Base-by-base conservation (phyloP, 2,113 vertebrate genomes). In the Pogona vitticeps region DNA sequence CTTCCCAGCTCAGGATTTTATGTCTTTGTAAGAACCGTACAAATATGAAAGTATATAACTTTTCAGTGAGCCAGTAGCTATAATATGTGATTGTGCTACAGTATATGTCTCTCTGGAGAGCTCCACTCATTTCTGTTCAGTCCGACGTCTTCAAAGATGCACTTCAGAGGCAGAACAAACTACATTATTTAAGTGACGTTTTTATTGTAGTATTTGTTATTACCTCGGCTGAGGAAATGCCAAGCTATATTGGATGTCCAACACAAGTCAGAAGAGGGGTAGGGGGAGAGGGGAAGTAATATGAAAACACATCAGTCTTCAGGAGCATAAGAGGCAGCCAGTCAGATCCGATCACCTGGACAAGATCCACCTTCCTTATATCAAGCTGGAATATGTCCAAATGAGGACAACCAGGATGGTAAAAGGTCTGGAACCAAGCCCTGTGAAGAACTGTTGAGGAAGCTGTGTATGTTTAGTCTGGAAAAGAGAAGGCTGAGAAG, bases 31-130 rank as follows among this genome's bases (percentile, higher is more conserved):
- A 31, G 80, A 68, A 70, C 83, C 46, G 68, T 82, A 63, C 65
- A 65, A 56, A 88, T 84, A 85, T 70, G 89, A 87, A 76, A 81
- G 83, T 88, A 38, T 81, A 73, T 65, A 81, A 82, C 76, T 84
- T 85, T 86, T 71, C 87, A 86, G 76, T 70, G 38, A 84, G 80
- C 77, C 88, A 78, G 89, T 92, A 86, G 83, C 88, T 91, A 72
- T 84, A 63, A 42, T 73, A 86, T 40, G 59, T 73, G 70, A 36
- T 31, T 42, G 59, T 72, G 71, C 38, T 76, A 70, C 68, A 65
- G 33, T 68, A 76, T 76, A 73, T 86, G 76, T 70, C 81, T 56
- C 84, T 63, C 67, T 71, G 2, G 58, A 52, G 83, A 87, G 78
- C 76, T 76, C 36, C 84, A 78, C 80, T 90, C 38, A 79, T 90